Conservation (phyloP, 2,113 vertebrate species). For the Corvus hawaiiensis region DNA sequence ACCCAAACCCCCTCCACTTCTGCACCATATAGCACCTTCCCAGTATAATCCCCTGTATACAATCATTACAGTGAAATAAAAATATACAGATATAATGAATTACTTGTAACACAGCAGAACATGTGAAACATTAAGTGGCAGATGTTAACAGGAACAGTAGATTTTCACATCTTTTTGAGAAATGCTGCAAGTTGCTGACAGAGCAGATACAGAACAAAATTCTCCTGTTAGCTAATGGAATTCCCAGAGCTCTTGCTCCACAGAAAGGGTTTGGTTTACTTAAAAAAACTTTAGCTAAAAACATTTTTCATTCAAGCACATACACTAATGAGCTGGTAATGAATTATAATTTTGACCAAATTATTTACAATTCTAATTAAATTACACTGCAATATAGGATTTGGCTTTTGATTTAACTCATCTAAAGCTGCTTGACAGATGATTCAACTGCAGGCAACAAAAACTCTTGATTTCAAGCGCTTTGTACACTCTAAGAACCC, state of each 20-base stretch:
- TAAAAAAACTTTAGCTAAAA: not conserved
- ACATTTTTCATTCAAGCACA: not conserved
- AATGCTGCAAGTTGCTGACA: not conserved
- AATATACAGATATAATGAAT: not conserved
- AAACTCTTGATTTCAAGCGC: not conserved
- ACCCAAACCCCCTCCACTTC: not conserved
- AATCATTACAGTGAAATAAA: not conserved
- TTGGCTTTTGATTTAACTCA: not conserved
- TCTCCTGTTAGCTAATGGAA: not conserved
- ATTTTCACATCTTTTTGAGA: not conserved
- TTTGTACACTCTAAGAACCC: not conserved
- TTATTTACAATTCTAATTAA: slow-evolving; percentile 19
- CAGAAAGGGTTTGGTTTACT: not conserved
- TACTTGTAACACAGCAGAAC: not conserved
- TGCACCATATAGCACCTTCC: not conserved
- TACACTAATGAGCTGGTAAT: not conserved
- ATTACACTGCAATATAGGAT: not conserved
- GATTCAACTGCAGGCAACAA: not conserved
- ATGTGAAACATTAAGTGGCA: not conserved
- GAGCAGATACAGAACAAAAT: slow-evolving; percentile 18
- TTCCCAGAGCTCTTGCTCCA: not conserved
- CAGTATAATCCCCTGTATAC: not conserved
- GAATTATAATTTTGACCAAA: not conserved
- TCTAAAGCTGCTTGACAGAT: not conserved
- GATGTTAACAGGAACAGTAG: not conserved